Conservation (phyloP, 2,888 invertebrate species). For the Smittia aterrima region DNA sequence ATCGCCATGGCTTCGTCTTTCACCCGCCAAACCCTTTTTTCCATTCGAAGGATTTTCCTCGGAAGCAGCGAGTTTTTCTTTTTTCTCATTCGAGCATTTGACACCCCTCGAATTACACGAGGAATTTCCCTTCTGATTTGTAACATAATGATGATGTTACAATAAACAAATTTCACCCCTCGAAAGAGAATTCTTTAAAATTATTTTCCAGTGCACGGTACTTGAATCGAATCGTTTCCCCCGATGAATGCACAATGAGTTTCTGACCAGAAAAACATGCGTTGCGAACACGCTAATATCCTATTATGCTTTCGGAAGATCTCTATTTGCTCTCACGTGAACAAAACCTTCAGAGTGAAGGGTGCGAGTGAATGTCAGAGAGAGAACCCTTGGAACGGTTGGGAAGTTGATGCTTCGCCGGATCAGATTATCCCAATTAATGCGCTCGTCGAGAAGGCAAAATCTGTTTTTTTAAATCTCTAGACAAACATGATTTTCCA, state of each 20-base stretch:
- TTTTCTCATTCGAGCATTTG: slow-evolving; percentile 25
- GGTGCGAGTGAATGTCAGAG: neutral
- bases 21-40: neutral
- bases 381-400: neutral
- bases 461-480: slow-evolving; percentile 20
- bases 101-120: slow-evolving; percentile 39
- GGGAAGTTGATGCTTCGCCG: slow-evolving; percentile 1
- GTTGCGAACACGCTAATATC: slow-evolving; percentile 36
- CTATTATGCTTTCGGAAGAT: neutral
- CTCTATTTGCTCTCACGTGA: slow-evolving; percentile 3
- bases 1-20: slow-evolving; percentile 39
- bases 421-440: slow-evolving; percentile 41
- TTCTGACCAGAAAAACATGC: slow-evolving; percentile 33
- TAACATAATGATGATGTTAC: slow-evolving; percentile 40
- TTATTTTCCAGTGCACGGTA: slow-evolving; percentile 11
- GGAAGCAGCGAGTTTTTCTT: neutral
- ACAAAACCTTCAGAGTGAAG: neutral
- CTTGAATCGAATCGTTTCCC: slow-evolving; percentile 21
- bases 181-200: neutral
- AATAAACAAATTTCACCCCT: slow-evolving; percentile 41
- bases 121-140: slow-evolving; percentile 32
- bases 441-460: slow-evolving; percentile 28
- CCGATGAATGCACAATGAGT: neutral
- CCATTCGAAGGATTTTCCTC: neutral
- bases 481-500: slow-evolving; percentile 18